These are phyloP conservation scores for Gorsachius magnificus DNA, from an alignment of 2,797 vertebrate species.

Conservation along the genomic window DNA sequence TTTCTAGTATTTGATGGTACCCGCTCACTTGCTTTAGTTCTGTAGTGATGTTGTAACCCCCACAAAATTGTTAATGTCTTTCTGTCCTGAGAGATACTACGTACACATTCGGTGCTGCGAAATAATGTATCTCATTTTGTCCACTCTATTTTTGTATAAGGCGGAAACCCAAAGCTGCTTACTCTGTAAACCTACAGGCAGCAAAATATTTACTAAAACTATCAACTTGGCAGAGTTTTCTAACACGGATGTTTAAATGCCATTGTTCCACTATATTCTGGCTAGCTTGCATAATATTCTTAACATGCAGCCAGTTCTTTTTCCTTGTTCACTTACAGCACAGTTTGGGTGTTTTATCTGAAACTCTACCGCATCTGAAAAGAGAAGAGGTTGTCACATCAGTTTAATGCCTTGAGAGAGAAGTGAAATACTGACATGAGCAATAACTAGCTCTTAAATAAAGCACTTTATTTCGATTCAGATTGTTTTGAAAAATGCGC, in stretches of 20 bases:
- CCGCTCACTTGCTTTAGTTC: background rate
- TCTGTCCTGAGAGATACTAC: background rate
- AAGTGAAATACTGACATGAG: background rate
- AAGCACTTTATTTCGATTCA: background rate
- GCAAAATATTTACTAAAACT: background rate
- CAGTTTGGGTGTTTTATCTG: background rate
- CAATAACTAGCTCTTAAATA: background rate
- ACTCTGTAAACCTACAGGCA: background rate
- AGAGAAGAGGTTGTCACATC: background rate
- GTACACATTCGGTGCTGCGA: background rate
- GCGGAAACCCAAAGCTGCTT: background rate
- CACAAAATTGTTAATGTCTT: background rate
- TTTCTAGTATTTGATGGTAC: background rate
- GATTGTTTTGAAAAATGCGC: background rate
- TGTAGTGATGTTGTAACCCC: background rate
- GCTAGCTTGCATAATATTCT: background rate
- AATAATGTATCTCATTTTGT: background rate
- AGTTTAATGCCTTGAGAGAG: background rate
- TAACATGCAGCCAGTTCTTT: background rate
- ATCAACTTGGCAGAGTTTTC: background rate
- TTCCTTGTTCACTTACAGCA: background rate
- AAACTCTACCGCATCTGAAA: background rate
- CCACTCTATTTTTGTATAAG: background rate
- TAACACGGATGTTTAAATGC: background rate
- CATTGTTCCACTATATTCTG: background rate